These are phyloP conservation scores for Heliconius hewitsoni DNA, from an alignment of 1,140 invertebrate genomes.

Conservation along the genomic window DNA sequence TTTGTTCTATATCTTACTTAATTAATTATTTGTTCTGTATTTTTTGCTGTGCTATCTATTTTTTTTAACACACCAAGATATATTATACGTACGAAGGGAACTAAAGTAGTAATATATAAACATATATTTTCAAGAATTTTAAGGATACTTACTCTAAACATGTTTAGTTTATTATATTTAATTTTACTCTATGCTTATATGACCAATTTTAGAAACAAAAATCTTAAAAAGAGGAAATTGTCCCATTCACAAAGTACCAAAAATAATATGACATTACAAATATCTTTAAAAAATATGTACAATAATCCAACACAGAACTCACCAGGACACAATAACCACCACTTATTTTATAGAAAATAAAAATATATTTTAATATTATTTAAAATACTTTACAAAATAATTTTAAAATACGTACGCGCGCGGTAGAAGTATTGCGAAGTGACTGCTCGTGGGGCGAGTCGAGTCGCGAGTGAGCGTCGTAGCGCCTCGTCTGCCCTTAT, in stretches of 20 bases:
- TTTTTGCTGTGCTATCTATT: neutral
- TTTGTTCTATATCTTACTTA: neutral
- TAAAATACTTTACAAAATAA: neutral
- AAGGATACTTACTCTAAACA: neutral
- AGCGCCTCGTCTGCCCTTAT: slow-evolving; percentile 61
- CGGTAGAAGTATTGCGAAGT: slow-evolving; percentile 52
- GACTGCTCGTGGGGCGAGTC: slow-evolving; percentile 62
- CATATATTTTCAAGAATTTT: neutral
- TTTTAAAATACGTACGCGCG: slow-evolving; percentile 63
- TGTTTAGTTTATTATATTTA: neutral
- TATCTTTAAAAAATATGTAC: neutral
- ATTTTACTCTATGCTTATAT: too few species aligned
- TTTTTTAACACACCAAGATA: too few species aligned
- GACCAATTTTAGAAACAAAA: neutral
- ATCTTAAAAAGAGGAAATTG: neutral
- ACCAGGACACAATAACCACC: slow-evolving; percentile 34
- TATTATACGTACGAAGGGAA: too few species aligned
- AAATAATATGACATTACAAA: neutral
- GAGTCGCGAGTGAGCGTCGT: slow-evolving; percentile 57
- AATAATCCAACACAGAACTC: slow-evolving; percentile 25
- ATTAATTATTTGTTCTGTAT: neutral
- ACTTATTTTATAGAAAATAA: slow-evolving; percentile 15
- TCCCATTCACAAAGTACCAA: neutral
- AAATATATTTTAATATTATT: slow-evolving; percentile 21
- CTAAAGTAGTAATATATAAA: too few species aligned